Base-by-base conservation (phyloP, 2,113 vertebrate species). In the Archocentrus centrarchus region DNA sequence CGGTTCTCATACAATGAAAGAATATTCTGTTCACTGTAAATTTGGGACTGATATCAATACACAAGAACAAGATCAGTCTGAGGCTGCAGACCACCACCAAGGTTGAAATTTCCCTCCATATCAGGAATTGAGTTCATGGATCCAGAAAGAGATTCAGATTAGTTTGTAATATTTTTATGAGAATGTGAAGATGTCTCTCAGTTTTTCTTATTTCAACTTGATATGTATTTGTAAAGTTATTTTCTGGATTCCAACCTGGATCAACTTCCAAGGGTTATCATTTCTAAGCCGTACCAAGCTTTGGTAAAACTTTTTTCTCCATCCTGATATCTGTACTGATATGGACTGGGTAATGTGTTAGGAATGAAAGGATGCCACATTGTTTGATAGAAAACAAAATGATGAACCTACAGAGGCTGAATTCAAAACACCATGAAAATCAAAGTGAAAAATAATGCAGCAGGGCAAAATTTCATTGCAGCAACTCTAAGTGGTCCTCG, bases 41-140 rank as follows among this genome's bases (percentile, higher is more conserved):
- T 64, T 1, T 0, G 63, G 39, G 0, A 66, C 1, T 44, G 13
- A 17, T 27, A 8, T 44, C n/a, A 66, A 2, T 66, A 44, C 63
- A 3, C 14, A 39, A 44, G 35, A 66, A 66, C 63, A 44, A 24
- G 39, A 17, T 2, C 13, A 0, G 15, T 6, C 17, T 53, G 14
- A 18, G 35, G 0, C 11, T 64, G 63, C 63, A 44, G n/a, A 66
- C 0, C 0, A 60, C 14, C 35, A 10, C 39, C 39, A 41, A 41
- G 39, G 39, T 7, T 41, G 11, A 41, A 41, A 41, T 11, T 9
- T 41, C 39, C 37, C 0, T 64, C 62, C 0, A 41, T 37, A 64
- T 0, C 62, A 64, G 0, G 62, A 64, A 41, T 64, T 41, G 37
- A 24, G 39, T 64, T 22, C 37, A 11, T 0, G 0, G 0, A 64